Conservation (phyloP, 2,888 invertebrate species). For the Yponomeuta sedellus region DNA sequence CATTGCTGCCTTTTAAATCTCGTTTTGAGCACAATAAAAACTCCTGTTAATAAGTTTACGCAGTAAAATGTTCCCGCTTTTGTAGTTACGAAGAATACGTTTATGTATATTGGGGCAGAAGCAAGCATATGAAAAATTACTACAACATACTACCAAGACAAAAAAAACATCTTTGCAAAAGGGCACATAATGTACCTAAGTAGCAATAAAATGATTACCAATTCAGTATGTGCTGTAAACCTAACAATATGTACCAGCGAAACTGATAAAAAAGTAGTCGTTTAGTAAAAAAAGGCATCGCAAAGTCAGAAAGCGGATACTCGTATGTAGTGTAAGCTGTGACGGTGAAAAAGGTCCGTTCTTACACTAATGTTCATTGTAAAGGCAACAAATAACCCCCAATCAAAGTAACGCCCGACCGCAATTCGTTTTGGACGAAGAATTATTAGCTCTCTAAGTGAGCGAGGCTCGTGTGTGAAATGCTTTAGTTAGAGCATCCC, state of each 20-base stretch:
- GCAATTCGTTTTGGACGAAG: constrained; percentile 65
- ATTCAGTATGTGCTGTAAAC: too few species aligned
- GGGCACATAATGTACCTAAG: too few species aligned
- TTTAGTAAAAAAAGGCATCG: background rate
- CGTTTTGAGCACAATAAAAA: background rate
- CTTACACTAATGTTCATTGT: constrained; percentile 66
- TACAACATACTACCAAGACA: too few species aligned
- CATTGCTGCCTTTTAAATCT: background rate
- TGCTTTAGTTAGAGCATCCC: constrained; percentile 6
- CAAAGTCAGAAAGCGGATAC: background rate
- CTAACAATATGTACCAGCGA: too few species aligned
- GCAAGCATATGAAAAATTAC: background rate
- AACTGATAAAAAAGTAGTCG: background rate
- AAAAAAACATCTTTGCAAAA: background rate
- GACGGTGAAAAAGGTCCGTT: constrained; percentile 36
- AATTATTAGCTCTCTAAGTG: constrained; percentile 61
- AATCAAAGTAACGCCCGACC: constrained; percentile 72
- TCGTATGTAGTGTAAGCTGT: constrained; percentile 24
- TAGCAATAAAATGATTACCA: too few species aligned
- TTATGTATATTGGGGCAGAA: background rate
- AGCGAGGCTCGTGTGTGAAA: constrained; percentile 15
- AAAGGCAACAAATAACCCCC: constrained; percentile 70
- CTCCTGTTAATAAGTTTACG: too few species aligned
- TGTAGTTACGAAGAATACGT: background rate
- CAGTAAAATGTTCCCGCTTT: too few species aligned